Conservation (phyloP, 2,113 vertebrate genomes). For the Machaerirhynchus nigripectus region DNA sequence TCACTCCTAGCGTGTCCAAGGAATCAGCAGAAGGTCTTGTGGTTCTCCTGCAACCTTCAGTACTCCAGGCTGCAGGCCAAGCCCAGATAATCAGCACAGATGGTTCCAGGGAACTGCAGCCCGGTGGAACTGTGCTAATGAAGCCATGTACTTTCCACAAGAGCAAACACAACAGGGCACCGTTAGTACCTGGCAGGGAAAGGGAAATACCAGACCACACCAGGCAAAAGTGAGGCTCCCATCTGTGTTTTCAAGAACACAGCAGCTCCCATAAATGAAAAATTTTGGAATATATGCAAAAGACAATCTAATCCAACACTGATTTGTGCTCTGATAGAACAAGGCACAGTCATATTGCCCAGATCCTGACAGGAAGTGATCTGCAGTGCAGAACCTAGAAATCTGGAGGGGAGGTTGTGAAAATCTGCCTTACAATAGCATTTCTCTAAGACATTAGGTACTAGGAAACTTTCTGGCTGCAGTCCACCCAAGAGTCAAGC, state of each 20-base stretch:
- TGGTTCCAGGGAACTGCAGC: constrained; percentile 49
- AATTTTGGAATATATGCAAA: not conserved
- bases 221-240: constrained; percentile 16
- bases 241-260: not conserved
- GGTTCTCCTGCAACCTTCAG: constrained; percentile 39
- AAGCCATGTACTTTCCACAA: constrained; percentile 62
- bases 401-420: constrained; percentile 16
- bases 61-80: constrained; percentile 49
- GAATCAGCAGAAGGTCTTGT: constrained; percentile 18
- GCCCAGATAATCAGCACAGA: constrained; percentile 48
- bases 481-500: constrained; percentile 36
- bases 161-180: constrained; percentile 61
- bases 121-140: constrained; percentile 53
- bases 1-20: constrained; percentile 9
- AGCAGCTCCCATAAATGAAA: not conserved
- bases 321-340: not conserved
- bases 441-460: constrained; percentile 4
- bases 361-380: not conserved
- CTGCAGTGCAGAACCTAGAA: not conserved
- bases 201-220: constrained; percentile 43
- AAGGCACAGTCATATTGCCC: not conserved
- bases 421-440: constrained; percentile 34
- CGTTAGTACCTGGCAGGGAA: constrained; percentile 53
- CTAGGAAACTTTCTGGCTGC: constrained; percentile 22
- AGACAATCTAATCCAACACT: not conserved